Evolutionary conservation across 2,888 invertebrate genomes (phyloP), one percentile per base, ranked within the genome.

Genomic region (Melieria crassipennis): DNA sequence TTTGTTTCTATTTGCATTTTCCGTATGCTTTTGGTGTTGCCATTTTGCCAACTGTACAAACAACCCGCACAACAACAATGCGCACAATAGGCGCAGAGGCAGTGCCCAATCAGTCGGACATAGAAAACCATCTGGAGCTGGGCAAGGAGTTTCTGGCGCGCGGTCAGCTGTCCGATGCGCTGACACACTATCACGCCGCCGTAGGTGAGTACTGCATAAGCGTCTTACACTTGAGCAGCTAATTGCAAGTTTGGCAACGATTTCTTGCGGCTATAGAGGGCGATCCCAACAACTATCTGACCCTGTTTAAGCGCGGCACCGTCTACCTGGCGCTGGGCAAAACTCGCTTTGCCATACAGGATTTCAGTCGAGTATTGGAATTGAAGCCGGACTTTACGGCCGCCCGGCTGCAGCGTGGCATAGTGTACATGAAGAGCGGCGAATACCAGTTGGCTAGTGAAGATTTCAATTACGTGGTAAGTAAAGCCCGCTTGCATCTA

Each of bases 101-200:
- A 6, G 80, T 75, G 42, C 75, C 84, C 80, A 89, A 91, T 77
- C 91, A 91, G 81, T 89, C 91, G 65, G 97, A 98, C 87, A 93
- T 98, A 75, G 94, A 96, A 81, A 94, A 93, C 83, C 98, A 99
- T 89, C 89, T 99, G 86, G 96, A 98, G 85, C 88, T 97, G 86
- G 99, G 99, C 1, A 94, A 93, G 84, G 93, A 96, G 84, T 93
- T 97, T 87, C 88, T 99, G 80, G 94, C 96, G 56, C 92, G 93
- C 78, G 98, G 98, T 48, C 97, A 99, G 86, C 91, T 98, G 75
- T 93, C 95, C 62, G 99, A 99, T 88, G 99, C 99, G 9, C 88
- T 99, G 65, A 94, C 96, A 73, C 98, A 99, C 86, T 99, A 97
- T 88, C 98, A 99, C 89, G 95, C 96, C 74, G 99, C 99, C 79